Conservation (phyloP, 2,113 vertebrate genomes). For the Rhynchopsitta pachyrhyncha region DNA sequence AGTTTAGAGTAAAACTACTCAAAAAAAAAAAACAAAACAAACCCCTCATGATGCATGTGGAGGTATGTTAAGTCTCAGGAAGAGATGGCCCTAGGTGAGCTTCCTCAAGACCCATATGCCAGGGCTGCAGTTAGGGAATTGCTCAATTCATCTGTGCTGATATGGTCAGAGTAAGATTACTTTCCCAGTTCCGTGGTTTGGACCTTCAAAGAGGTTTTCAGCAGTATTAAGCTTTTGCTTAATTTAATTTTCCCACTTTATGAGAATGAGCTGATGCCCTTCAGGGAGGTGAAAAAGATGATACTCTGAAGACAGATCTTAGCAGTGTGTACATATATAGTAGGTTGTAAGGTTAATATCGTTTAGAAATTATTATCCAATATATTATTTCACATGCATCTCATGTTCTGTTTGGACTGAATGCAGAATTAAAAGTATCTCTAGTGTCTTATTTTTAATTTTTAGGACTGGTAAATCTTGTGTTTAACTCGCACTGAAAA, state of each 20-base stretch:
- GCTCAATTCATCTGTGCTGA: background rate
- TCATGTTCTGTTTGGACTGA: background rate
- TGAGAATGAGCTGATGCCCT: background rate
- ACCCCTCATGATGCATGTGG: background rate
- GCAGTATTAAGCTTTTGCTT: background rate
- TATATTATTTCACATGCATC: background rate
- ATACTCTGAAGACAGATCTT: background rate
- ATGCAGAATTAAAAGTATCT: background rate
- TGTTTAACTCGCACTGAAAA: background rate
- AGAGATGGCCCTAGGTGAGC: background rate
- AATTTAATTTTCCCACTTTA: background rate
- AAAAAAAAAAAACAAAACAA: fast-evolving
- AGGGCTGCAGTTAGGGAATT: background rate
- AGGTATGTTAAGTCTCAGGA: background rate
- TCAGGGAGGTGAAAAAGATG: background rate
- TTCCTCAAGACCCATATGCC: background rate
- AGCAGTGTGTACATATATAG: background rate
- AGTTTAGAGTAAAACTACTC: background rate
- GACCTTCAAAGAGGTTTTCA: background rate
- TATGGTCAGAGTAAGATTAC: background rate
- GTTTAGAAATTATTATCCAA: background rate
- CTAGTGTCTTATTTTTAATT: background rate
- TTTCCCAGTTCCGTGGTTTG: background rate
- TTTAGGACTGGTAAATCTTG: background rate
- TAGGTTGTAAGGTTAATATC: background rate